Conservation (phyloP, 2,888 invertebrate species). For the Melanargia galathea region DNA sequence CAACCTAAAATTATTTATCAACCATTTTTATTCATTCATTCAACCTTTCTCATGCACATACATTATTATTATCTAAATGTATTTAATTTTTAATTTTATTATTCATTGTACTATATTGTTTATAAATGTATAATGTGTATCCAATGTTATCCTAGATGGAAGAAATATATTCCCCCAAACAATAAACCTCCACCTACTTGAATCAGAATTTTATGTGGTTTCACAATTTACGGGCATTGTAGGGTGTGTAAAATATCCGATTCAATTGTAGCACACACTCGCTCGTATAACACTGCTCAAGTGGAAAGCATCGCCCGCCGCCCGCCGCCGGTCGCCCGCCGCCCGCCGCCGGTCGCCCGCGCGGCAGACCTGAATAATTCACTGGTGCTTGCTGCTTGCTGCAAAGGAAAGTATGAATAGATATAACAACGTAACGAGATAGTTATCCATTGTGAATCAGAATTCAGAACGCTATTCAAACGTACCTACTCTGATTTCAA, state of each 20-base stretch:
- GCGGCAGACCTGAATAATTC: conserved; percentile 9
- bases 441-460: not conserved
- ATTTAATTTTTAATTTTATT: too few species aligned
- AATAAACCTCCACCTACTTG: not conserved
- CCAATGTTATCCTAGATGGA: not conserved
- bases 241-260: conserved; percentile 3
- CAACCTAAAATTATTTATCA: too few species aligned
- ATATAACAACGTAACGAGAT: not conserved
- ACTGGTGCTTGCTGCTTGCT: conserved; percentile 2
- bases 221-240: not conserved
- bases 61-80: too few species aligned
- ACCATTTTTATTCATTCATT: too few species aligned
- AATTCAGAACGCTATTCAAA: too few species aligned
- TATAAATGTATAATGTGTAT: too few species aligned
- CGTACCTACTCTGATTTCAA: not conserved
- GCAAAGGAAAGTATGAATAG: not conserved
- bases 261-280: conserved; percentile 13
- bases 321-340: not conserved
- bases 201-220: conserved; percentile 12
- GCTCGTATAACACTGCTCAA: conserved; percentile 5
- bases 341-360: not conserved
- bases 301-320: conserved; percentile 9
- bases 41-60: too few species aligned
- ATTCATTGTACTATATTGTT: too few species aligned
- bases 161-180: not conserved